phyloP scores from a whole-genome alignment of 2,797 vertebrate species.

The Semotilus atromaculatus region DNA sequence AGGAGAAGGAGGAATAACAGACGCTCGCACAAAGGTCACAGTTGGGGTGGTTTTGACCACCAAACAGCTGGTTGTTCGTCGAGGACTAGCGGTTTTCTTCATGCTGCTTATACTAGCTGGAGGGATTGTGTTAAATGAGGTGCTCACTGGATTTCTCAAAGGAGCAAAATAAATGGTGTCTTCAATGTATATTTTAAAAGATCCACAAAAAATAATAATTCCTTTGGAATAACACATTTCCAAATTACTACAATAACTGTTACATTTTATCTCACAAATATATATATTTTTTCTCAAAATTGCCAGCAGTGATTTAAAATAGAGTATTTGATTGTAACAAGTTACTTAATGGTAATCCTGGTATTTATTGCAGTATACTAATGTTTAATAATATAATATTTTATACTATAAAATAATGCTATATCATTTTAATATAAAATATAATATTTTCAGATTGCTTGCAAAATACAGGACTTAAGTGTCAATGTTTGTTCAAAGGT shows the following conservation, averaged over 20 bases:
- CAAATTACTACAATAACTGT: too few relatives aligned
- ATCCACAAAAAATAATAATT: background rate
- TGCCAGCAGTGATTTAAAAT: background rate
- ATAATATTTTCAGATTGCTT: too few relatives aligned
- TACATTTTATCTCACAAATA: too few relatives aligned
- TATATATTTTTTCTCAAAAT: too few relatives aligned
- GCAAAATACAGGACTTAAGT: too few relatives aligned
- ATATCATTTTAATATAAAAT: too few relatives aligned
- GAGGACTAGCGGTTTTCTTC: constrained; percentile 65
- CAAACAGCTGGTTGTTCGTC: constrained; percentile 72
- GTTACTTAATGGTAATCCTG: background rate
- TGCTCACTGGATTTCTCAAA: constrained; percentile 65
- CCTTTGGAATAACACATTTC: too few relatives aligned
- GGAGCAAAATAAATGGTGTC: constrained; percentile 36
- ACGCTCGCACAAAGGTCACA: background rate
- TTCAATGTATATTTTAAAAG: background rate
- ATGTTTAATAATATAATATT: background rate
- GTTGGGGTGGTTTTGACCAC: constrained; percentile 55
- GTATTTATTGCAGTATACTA: background rate
- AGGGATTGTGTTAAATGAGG: constrained; percentile 69
- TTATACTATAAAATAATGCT: too few relatives aligned
- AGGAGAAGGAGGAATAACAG: constrained; percentile 18
- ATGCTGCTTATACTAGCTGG: constrained; percentile 71
- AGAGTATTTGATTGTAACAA: too few relatives aligned
- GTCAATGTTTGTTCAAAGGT: too few relatives aligned